Percentiles rank a stretch among this genome's conserved stretches.
These are phyloP conservation scores for Gymnobelideus leadbeateri DNA, from an alignment of 2,113 vertebrate genomes.

Conservation along the genomic window DNA sequence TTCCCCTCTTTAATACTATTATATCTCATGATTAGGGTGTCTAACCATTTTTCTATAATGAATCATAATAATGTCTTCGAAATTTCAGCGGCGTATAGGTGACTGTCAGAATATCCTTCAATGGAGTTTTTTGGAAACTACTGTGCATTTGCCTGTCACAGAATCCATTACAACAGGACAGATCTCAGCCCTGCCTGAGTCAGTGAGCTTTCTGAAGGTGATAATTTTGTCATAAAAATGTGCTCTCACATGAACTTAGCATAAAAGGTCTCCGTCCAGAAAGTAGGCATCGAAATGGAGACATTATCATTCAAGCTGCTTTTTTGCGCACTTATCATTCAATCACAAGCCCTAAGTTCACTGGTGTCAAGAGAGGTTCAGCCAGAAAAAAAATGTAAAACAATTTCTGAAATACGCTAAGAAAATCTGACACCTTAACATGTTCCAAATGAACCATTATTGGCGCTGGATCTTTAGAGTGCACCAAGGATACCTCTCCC, in stretches of 20 bases:
- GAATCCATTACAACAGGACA: conserved; percentile 74
- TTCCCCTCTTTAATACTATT: conserved; percentile 55
- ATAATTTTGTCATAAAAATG: conserved; percentile 79
- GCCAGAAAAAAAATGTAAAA: conserved; percentile 69
- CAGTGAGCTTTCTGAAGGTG: conserved; percentile 57
- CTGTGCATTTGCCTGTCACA: conserved; percentile 72
- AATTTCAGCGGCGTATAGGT: conserved; percentile 60
- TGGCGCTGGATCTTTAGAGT: conserved; percentile 50
- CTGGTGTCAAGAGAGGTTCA: conserved; percentile 72
- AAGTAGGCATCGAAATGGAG: conserved; percentile 72
- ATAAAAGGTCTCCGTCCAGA: conserved; percentile 77
- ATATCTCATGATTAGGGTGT: conserved; percentile 69
- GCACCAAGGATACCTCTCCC: conserved; percentile 58
- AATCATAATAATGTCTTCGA: conserved; percentile 70
- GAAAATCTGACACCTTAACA: conserved; percentile 74
- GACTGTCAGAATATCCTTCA: conserved; percentile 75
- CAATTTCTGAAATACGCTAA: conserved; percentile 74
- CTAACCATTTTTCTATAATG: conserved; percentile 72
- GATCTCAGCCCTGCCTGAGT: conserved; percentile 70
- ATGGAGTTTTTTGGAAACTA: conserved; percentile 72
- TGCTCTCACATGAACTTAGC: conserved; percentile 75
- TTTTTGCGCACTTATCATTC: conserved; percentile 72
- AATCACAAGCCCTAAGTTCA: conserved; percentile 75
- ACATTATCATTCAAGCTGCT: conserved; percentile 68
- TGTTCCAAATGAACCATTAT: conserved; percentile 63